Evolutionary conservation across 2,113 vertebrate species (phyloP).

Genomic region (Corythornis madagascariensis): DNA sequence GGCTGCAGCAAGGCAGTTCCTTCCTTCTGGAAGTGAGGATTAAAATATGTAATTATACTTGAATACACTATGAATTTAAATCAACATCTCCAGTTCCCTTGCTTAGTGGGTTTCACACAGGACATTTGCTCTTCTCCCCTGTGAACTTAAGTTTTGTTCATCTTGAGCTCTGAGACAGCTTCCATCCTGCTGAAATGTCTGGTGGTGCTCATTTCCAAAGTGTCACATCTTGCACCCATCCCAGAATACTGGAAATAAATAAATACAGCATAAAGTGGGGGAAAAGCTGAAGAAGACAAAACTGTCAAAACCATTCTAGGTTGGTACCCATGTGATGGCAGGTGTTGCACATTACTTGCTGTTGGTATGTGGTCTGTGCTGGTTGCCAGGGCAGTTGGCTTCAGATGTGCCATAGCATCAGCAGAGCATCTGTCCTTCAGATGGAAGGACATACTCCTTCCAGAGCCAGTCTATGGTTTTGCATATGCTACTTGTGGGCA

Average conservation of each 20-base stretch:
- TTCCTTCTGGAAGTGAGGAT: not conserved
- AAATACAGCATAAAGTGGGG: not conserved
- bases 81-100: not conserved
- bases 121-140: not conserved
- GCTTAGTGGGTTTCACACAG: not conserved
- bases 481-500: not conserved
- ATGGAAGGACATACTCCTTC: not conserved
- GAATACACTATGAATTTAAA: not conserved
- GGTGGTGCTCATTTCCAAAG: not conserved
- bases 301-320: not conserved
- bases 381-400: not conserved
- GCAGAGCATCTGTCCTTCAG: not conserved
- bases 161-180: not conserved
- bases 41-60: not conserved
- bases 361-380: not conserved
- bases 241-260: not conserved
- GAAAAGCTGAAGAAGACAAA: not conserved
- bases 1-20: not conserved
- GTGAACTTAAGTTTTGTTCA: not conserved
- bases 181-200: not conserved
- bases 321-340: not conserved
- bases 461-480: rapidly evolving
- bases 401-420: not conserved
- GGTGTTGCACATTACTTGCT: not conserved
- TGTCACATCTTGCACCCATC: not conserved